phyloP scores from a whole-genome alignment of 64 coral and sea anemone genomes.

The Montipora capricornis region DNA sequence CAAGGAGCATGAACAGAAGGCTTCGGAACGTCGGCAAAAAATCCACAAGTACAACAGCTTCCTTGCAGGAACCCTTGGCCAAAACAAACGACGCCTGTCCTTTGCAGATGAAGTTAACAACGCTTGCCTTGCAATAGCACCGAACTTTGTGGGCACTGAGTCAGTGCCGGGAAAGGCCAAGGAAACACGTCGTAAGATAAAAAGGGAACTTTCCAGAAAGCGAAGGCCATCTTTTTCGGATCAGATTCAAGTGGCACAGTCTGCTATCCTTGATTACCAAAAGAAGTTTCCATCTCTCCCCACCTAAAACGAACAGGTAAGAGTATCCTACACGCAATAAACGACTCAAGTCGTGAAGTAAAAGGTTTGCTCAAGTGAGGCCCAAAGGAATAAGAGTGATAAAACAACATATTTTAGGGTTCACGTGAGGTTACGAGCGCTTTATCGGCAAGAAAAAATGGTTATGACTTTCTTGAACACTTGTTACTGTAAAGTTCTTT shows the following conservation, averaged over 20 bases:
- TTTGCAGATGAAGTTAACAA: conserved; percentile 2
- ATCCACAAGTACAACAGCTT: neutral
- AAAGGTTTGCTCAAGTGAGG: too few species aligned
- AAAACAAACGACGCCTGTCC: neutral
- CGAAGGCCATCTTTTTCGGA: neutral
- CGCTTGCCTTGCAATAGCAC: neutral
- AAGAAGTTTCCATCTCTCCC: neutral
- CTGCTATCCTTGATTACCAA: neutral
- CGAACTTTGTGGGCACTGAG: neutral
- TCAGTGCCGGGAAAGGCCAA: neutral
- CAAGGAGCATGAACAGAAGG: neutral
- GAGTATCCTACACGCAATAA: too few species aligned
- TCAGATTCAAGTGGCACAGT: neutral
- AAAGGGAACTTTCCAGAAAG: neutral
- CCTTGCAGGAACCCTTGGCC: neutral
- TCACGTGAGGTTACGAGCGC: too few species aligned
- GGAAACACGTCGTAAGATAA: neutral
- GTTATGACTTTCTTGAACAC: too few species aligned
- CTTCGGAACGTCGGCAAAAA: neutral
- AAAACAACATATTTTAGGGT: too few species aligned
- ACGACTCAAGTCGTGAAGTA: too few species aligned
- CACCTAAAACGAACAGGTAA: too few species aligned
- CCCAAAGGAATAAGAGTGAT: too few species aligned
- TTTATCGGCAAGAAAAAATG: too few species aligned
- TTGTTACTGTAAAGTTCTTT: too few species aligned